Base-by-base conservation (phyloP, 2,888 invertebrate species). In the Callinectes sapidus region DNA sequence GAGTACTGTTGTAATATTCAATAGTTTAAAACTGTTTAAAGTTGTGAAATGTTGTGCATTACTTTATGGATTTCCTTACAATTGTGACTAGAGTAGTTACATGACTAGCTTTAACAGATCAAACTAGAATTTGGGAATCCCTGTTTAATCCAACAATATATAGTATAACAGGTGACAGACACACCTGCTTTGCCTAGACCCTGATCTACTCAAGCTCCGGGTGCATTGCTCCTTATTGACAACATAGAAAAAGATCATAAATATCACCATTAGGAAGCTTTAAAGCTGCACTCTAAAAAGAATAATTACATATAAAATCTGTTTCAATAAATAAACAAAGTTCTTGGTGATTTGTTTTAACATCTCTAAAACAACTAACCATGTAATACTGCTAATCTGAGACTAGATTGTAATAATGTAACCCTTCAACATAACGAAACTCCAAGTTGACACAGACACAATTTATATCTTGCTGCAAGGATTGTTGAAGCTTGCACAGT, bases 401-500 rank as follows among this genome's bases (percentile, higher is more conserved):
- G 54, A 89, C 89, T 77, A 90, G 42, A 90, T 90, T 71, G 8
- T 90, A n/a, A 39, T 32, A 16, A 66, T 81, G 81, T 35, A 81
- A 81, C 35, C 14, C 81, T 81, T 81, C 35, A 81, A 81, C 81
- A 81, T 35, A 16, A 32, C 13, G 10, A 16, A 81, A 32, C 32
- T n/a, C 14, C n/a, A 35, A 35, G 16, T 35, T 81, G 35, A 16
- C 35, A 81, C 32, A 48, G 18, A 42, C 77, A 81, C 2, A 42
- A 55, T 71, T 77, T 48, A 66, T 35, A 87, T 55, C 39, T 16
- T 81, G 8, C 42, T 96, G 95, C 97, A 97, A 61, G 97, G 97
- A 96, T 97, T 97, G 95, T 96, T 96, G 87, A 96, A 96, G 0
- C 96, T 96, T 0, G 96, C 96, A 95, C 97, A 97, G 66, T 96